These are phyloP conservation scores for Xenentodon cancila DNA, from an alignment of 2,797 vertebrate genomes.

Conservation along the genomic window DNA sequence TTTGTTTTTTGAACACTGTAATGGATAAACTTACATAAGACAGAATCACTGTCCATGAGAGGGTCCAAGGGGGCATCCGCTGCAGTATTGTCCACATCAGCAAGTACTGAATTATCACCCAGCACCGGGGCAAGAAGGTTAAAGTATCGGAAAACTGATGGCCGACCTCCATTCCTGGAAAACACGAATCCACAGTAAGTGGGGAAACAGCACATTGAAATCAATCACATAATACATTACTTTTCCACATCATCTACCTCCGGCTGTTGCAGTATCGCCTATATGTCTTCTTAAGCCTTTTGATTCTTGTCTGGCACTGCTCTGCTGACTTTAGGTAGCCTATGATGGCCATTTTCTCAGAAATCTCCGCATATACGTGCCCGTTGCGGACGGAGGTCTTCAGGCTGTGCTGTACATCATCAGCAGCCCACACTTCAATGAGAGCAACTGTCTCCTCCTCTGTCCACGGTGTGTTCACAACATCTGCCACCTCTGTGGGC, in stretches of 20 bases:
- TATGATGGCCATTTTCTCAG: constrained; percentile 54
- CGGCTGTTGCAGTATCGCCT: constrained; percentile 68
- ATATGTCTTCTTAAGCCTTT: constrained; percentile 75
- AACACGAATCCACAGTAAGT: not conserved
- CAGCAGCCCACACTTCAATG: constrained; percentile 70
- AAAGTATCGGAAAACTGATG: constrained; percentile 68
- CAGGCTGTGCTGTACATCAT: constrained; percentile 72
- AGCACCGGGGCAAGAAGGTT: constrained; percentile 74
- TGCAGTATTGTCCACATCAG: constrained; percentile 28
- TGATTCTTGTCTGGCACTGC: constrained; percentile 77
- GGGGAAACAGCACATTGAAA: not conserved
- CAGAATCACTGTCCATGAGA: constrained; percentile 52
- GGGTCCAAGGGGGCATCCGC: constrained; percentile 27
- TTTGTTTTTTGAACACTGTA: no score
- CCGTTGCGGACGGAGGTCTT: constrained; percentile 68
- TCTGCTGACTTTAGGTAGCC: constrained; percentile 68
- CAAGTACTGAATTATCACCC: constrained; percentile 34
- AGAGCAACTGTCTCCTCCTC: constrained; percentile 71
- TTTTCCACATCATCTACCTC: constrained; percentile 33
- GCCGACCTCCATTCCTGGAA: constrained; percentile 65
- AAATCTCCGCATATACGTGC: constrained; percentile 69
- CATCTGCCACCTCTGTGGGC: constrained; percentile 17
- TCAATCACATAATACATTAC: rapidly evolving
- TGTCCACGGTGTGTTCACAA: constrained; percentile 55
- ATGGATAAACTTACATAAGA: constrained; percentile 52